Percentiles rank a stretch among this genome's conserved stretches.
Conservation (phyloP, 2,797 vertebrate species). For the Steatocranus sp. region DNA sequence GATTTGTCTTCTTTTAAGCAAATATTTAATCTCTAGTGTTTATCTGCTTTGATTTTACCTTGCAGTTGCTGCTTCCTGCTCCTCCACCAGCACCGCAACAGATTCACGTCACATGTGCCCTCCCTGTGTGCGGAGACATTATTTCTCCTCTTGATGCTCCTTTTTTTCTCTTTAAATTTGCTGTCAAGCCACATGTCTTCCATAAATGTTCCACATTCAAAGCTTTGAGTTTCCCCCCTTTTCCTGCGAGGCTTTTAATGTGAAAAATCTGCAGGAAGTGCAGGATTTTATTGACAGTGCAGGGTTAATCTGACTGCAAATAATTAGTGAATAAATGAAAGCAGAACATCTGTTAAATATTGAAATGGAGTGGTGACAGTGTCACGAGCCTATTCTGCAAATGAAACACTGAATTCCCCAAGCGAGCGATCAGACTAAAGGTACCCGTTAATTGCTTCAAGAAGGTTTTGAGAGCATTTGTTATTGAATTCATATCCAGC, state of each 20-base stretch:
- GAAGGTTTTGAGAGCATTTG: neutral
- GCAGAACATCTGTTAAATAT: neutral
- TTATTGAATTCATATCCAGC: neutral
- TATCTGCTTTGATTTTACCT: neutral
- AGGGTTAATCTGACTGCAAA: neutral
- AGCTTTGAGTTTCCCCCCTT: neutral
- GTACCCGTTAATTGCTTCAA: neutral
- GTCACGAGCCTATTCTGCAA: neutral
- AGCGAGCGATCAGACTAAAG: neutral
- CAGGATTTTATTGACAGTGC: neutral
- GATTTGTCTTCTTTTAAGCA: neutral
- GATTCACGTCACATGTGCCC: neutral
- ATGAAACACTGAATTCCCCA: neutral
- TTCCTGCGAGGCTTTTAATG: neutral
- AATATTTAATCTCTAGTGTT: neutral
- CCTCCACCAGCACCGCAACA: neutral
- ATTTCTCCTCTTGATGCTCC: neutral
- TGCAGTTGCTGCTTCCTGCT: neutral
- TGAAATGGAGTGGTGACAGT: neutral
- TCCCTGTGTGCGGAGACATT: neutral
- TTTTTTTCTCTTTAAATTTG: neutral
- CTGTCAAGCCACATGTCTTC: neutral
- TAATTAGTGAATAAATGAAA: neutral
- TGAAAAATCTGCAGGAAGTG: neutral
- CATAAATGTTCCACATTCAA: neutral